phyloP scores from a whole-genome alignment of 2,888 invertebrate genomes.

The Perdita meconis region DNA sequence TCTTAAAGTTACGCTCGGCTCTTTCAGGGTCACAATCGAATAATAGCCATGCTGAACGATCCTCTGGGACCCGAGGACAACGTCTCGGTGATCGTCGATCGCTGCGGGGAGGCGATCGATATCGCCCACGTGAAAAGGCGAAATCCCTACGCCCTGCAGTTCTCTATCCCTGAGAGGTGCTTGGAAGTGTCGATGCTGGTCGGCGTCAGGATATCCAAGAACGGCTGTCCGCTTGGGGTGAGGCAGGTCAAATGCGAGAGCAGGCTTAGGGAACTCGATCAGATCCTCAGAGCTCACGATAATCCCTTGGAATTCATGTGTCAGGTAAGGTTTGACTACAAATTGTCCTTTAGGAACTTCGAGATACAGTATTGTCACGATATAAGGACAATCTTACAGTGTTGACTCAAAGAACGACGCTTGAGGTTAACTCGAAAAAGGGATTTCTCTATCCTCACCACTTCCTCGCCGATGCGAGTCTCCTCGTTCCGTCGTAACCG shows the following conservation, averaged over 20 bases:
- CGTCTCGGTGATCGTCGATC: conserved; percentile 91
- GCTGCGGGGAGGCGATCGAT: conserved; percentile 91
- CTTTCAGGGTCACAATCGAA: conserved; percentile 91
- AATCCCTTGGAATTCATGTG: conserved; percentile 95
- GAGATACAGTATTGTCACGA: too few species aligned
- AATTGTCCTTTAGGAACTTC: too few species aligned
- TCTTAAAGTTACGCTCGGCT: conserved; percentile 66
- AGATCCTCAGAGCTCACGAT: conserved; percentile 90
- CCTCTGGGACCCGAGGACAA: conserved; percentile 91
- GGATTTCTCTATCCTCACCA: too few species aligned
- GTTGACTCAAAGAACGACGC: too few species aligned
- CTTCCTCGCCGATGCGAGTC: too few species aligned
- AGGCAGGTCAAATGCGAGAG: conserved; percentile 96
- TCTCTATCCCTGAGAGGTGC: conserved; percentile 92
- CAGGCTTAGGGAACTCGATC: conserved; percentile 92
- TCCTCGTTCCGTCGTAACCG: too few species aligned
- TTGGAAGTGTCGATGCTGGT: conserved; percentile 93
- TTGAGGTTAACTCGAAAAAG: too few species aligned
- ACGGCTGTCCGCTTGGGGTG: conserved; percentile 91
- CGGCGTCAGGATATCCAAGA: conserved; percentile 92
- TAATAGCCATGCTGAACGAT: conserved; percentile 91
- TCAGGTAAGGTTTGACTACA: conserved; percentile 86
- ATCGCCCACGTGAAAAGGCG: conserved; percentile 90
- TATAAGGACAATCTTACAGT: too few species aligned
- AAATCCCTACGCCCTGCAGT: conserved; percentile 94